Evolutionary conservation across 2,797 vertebrate genomes (phyloP).

Genomic region (Bradypodion pumilum): DNA sequence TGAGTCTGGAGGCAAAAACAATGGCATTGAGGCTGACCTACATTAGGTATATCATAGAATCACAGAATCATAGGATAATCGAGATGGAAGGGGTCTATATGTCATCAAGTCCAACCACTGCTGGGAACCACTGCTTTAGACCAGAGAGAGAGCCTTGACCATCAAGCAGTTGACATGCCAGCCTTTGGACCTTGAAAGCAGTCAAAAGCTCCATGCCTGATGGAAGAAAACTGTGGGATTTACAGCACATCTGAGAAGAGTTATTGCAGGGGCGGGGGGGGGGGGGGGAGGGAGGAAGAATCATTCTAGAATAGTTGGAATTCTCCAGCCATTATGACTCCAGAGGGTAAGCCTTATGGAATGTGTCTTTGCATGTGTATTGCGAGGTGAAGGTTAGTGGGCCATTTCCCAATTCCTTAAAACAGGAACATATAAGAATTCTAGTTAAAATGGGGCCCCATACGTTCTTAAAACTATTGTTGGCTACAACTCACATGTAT

Average conservation of each 20-base stretch:
- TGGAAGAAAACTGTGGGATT: constrained; percentile 56
- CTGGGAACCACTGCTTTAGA: no score
- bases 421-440: neutral
- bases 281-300: constrained; percentile 59
- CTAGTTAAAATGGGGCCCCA: fast-evolving
- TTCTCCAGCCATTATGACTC: constrained; percentile 65
- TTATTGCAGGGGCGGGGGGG: constrained; percentile 44
- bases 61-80: no score
- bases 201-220: constrained; percentile 61
- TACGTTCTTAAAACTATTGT: neutral
- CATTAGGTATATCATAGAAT: no score
- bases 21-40: no score
- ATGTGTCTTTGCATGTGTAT: constrained; percentile 22
- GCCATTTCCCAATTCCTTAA: neutral
- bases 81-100: no score
- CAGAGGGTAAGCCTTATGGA: constrained; percentile 61
- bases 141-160: neutral
- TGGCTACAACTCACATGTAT: neutral
- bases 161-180: neutral
- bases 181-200: constrained; percentile 29
- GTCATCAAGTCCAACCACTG: no score
- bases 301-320: constrained; percentile 68
- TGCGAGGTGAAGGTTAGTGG: neutral
- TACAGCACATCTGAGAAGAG: constrained; percentile 61
- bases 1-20: no score